A percentile compares a stretch with the other conserved stretches of the same genome.
phyloP scores from a whole-genome alignment of 1,140 invertebrate species.

The Eulimnadia texana region DNA sequence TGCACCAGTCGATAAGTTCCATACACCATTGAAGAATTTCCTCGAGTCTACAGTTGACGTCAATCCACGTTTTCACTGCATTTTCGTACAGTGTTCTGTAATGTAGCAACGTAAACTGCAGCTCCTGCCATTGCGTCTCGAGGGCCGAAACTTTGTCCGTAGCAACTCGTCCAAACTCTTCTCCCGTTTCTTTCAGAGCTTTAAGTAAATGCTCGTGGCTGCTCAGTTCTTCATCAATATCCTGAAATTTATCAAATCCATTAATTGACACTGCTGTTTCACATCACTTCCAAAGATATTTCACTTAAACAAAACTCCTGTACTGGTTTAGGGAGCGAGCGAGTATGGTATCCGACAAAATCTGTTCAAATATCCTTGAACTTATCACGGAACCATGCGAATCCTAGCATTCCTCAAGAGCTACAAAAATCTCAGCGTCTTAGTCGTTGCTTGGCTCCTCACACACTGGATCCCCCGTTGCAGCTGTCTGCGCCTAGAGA shows the following conservation, averaged over 20 bases:
- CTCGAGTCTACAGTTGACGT: neutral
- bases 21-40: constrained; percentile 6
- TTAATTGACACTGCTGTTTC: too few species aligned
- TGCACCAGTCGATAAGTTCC: neutral
- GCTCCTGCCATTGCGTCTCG: constrained; percentile 51
- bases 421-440: too few species aligned
- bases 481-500: neutral
- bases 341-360: too few species aligned
- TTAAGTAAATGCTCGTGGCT: constrained; percentile 17
- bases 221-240: constrained; percentile 52
- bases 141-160: constrained; percentile 34
- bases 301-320: too few species aligned
- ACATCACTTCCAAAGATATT: too few species aligned
- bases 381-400: too few species aligned
- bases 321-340: too few species aligned
- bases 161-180: constrained; percentile 25
- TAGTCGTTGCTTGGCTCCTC: neutral
- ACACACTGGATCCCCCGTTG: neutral
- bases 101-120: constrained; percentile 23
- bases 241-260: constrained; percentile 23
- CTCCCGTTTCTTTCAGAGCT: constrained; percentile 12
- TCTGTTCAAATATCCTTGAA: too few species aligned
- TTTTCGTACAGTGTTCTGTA: neutral
- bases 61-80: constrained; percentile 3
- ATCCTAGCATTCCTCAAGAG: too few species aligned